Evolutionary conservation across 2,113 vertebrate species (phyloP).

Genomic region (Peromyscus maniculatus): DNA sequence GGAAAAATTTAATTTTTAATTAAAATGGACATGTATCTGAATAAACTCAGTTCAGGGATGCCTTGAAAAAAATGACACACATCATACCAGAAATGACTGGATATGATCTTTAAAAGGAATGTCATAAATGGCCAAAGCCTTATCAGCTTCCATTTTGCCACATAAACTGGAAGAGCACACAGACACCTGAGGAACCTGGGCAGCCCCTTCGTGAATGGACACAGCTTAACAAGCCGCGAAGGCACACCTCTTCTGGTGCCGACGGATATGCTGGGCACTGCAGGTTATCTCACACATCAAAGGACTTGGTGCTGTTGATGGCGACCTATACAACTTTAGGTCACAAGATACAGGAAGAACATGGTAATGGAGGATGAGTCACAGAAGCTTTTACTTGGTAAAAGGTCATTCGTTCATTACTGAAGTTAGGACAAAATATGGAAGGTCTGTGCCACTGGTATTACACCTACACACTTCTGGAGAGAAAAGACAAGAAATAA

Average conservation of each 20-base stretch:
- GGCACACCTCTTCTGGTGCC: conserved; percentile 7
- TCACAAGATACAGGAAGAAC: conserved; percentile 48
- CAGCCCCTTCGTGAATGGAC: background rate
- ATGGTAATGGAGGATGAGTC: conserved; percentile 67
- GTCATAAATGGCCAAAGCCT: conserved; percentile 47
- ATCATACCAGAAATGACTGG: conserved; percentile 38
- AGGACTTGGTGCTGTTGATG: conserved; percentile 25
- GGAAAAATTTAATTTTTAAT: conserved; percentile 24
- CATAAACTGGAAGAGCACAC: conserved; percentile 5
- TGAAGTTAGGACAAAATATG: conserved; percentile 52
- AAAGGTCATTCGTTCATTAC: conserved; percentile 71
- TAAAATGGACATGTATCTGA: conserved; percentile 26
- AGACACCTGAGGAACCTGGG: conserved; percentile 20
- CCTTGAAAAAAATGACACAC: conserved; percentile 43
- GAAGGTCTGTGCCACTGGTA: conserved; percentile 33
- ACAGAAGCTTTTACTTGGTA: conserved; percentile 55
- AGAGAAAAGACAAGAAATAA: conserved; percentile 34
- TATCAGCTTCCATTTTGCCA: conserved; percentile 48
- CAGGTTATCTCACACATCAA: conserved; percentile 40
- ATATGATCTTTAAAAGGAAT: background rate
- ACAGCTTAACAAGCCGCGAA: background rate
- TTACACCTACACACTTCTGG: background rate
- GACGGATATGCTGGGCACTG: background rate
- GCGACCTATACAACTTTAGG: conserved; percentile 43
- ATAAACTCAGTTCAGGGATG: conserved; percentile 51